Percentiles rank a stretch among this genome's conserved stretches.
phyloP scores from a whole-genome alignment of 2,797 vertebrate genomes.

The Hyperoplus immaculatus region DNA sequence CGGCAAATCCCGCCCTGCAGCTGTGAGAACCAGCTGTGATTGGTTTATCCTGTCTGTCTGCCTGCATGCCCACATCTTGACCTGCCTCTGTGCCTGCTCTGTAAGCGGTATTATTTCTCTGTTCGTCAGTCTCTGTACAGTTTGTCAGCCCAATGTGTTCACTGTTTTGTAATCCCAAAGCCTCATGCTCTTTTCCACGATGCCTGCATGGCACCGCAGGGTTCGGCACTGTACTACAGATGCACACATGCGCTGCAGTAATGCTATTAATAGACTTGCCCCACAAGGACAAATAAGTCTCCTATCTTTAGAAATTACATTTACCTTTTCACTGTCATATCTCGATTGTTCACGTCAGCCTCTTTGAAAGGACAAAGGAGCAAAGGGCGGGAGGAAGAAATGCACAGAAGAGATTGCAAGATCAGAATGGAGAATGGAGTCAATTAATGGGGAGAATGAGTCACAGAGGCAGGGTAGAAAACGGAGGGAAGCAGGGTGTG shows the following conservation, averaged over 20 bases:
- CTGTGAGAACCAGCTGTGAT: conserved; percentile 60
- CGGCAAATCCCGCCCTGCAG: conserved; percentile 50
- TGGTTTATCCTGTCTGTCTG: conserved; percentile 53
- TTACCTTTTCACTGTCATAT: conserved; percentile 32
- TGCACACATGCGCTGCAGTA: conserved; percentile 71
- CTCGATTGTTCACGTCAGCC: conserved; percentile 4
- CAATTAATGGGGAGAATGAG: conserved; percentile 55
- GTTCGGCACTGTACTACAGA: conserved; percentile 54
- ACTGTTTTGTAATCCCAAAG: conserved; percentile 53
- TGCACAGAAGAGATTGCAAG: conserved; percentile 16
- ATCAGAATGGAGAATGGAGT: conserved; percentile 42
- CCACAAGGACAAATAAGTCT: conserved; percentile 62
- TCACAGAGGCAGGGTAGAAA: conserved; percentile 59
- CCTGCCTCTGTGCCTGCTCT: conserved; percentile 27
- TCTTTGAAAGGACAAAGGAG: conserved; percentile 44
- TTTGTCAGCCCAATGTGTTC: conserved; percentile 44
- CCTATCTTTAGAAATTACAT: conserved; percentile 34
- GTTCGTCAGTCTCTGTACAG: conserved; percentile 20
- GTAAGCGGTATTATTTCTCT: conserved; percentile 46
- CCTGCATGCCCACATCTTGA: conserved; percentile 52
- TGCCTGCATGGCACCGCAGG: conserved; percentile 44
- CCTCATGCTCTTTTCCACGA: conserved; percentile 54
- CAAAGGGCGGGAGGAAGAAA: conserved; percentile 23
- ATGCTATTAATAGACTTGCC: conserved; percentile 76
- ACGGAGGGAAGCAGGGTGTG: conserved; percentile 57